These are phyloP conservation scores for Chalcosyrphus nemorum DNA, from an alignment of 2,888 invertebrate species.

Conservation along the genomic window DNA sequence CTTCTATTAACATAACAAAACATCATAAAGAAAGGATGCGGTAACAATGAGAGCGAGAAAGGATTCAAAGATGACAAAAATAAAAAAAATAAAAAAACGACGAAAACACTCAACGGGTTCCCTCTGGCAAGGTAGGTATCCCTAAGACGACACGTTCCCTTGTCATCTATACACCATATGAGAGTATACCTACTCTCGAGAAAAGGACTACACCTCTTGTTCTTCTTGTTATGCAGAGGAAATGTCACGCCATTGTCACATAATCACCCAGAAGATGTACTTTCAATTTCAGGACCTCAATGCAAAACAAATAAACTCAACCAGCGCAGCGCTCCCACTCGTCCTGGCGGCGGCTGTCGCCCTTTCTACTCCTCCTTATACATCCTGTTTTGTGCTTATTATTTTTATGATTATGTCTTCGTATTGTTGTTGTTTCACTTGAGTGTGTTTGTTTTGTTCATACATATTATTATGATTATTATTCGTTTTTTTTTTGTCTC, in stretches of 20 bases:
- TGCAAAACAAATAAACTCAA: constrained; percentile 68
- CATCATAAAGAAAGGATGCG: constrained; percentile 25
- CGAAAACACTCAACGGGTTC: constrained; percentile 58
- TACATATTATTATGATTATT: constrained; percentile 60
- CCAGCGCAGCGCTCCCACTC: constrained; percentile 34
- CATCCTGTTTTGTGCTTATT: constrained; percentile 66
- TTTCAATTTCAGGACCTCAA: constrained; percentile 73
- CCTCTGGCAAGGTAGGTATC: constrained; percentile 61
- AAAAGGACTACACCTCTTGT: constrained; percentile 22
- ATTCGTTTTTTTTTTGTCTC: constrained; percentile 27
- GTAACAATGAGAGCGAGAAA: constrained; percentile 36
- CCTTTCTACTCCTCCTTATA: neutral
- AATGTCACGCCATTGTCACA: constrained; percentile 73
- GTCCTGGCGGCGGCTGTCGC: neutral
- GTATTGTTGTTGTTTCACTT: constrained; percentile 47
- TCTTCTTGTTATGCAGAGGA: constrained; percentile 22
- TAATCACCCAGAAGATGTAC: constrained; percentile 72
- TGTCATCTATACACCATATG: no score
- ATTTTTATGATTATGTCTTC: constrained; percentile 68
- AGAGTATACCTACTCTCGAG: neutral
- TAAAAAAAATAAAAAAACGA: constrained; percentile 45
- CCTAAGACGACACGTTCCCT: constrained; percentile 60
- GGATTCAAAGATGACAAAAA: constrained; percentile 66
- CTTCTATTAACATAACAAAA: constrained; percentile 68
- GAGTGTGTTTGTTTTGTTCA: constrained; percentile 63